Conservation (phyloP, 2,888 invertebrate genomes). For the Drosophila leonis region DNA sequence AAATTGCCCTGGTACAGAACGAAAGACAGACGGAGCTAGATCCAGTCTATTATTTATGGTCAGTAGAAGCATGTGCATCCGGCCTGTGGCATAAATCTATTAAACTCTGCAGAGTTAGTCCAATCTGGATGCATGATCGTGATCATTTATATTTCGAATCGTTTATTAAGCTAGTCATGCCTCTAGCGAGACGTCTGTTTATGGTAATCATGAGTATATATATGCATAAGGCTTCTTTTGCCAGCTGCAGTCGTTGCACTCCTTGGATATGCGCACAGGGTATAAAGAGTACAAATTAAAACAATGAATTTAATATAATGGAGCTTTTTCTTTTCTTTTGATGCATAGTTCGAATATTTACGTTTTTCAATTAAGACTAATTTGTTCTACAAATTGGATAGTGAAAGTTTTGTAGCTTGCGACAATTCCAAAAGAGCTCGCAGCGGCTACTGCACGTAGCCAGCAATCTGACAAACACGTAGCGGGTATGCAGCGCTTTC, state of each 20-base stretch:
- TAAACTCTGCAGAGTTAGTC: neutral
- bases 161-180: neutral
- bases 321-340: neutral
- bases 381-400: slow-evolving; percentile 31
- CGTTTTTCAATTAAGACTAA: slow-evolving; percentile 3
- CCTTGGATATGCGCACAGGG: neutral
- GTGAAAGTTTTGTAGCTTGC: slow-evolving; percentile 60
- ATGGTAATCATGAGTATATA: neutral
- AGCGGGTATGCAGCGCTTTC: slow-evolving; percentile 28
- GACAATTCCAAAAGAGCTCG: slow-evolving; percentile 31
- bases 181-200: neutral
- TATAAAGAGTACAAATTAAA: neutral
- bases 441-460: slow-evolving; percentile 50
- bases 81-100: neutral
- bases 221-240: neutral
- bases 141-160: neutral
- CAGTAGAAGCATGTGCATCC: neutral
- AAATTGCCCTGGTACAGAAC: no score
- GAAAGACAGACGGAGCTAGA: no score
- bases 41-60: neutral
- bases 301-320: neutral
- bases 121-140: neutral
- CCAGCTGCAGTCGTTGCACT: neutral
- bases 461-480: slow-evolving; percentile 46
- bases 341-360: neutral